phyloP scores from a whole-genome alignment of 2,797 vertebrate genomes.

The Macroramphosus scolopax region DNA sequence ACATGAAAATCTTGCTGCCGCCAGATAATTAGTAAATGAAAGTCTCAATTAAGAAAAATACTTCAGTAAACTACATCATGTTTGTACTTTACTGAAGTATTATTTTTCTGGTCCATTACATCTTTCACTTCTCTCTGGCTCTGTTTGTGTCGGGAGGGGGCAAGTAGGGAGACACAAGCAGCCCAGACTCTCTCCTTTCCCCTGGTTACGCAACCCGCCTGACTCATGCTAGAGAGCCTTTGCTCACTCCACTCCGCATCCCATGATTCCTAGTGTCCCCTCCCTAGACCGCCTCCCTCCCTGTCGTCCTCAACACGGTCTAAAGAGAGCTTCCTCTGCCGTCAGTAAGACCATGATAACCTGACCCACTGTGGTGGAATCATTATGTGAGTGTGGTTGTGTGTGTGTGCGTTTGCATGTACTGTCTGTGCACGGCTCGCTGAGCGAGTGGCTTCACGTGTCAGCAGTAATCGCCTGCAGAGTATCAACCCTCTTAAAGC shows the following conservation, averaged over 20 bases:
- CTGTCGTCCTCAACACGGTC: constrained; percentile 10
- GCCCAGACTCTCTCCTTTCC: constrained; percentile 29
- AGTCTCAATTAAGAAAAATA: neutral
- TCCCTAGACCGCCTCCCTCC: constrained; percentile 1
- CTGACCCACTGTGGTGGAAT: constrained; percentile 16
- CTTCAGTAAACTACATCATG: neutral
- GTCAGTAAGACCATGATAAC: constrained; percentile 2
- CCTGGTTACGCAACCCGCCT: constrained; percentile 68
- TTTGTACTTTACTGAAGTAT: neutral
- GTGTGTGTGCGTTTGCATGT: neutral
- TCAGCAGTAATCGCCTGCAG: constrained; percentile 27
- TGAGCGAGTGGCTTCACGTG: constrained; percentile 13
- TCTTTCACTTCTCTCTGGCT: constrained; percentile 1
- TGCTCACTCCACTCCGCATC: constrained; percentile 41
- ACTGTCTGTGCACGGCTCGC: neutral
- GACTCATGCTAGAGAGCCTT: constrained; percentile 68
- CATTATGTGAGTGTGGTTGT: constrained; percentile 7
- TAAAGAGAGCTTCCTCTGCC: constrained; percentile 6
- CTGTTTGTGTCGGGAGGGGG: constrained; percentile 17
- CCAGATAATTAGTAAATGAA: no score
- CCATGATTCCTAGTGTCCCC: constrained; percentile 57
- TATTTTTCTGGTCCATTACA: no score
- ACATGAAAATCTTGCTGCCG: no score
- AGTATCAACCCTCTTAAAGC: constrained; percentile 19
- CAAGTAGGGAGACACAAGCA: constrained; percentile 36